Base-by-base conservation (phyloP, 2,113 vertebrate species). In the Stigmatopora nigra region DNA sequence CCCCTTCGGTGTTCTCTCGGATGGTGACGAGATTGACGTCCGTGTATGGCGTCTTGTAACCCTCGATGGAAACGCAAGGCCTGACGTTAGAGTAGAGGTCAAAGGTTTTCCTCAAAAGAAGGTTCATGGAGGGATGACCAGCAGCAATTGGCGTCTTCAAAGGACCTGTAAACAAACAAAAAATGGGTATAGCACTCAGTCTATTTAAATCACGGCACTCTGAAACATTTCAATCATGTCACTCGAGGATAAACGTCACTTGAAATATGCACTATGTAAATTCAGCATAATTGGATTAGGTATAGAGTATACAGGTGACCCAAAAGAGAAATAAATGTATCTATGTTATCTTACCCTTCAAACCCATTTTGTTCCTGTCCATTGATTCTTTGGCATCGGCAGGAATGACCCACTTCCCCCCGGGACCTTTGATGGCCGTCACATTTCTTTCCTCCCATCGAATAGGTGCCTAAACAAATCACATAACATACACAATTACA, bases 331-430 rank as follows among this genome's bases (percentile, higher is more conserved):
- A n/a, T n/a, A n/a, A n/a, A n/a, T n/a, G n/a, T n/a, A n/a, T n/a
- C n/a, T n/a, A n/a, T n/a, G 12, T 45, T 45, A 67, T 14, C 17
- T 46, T 91, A 98, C 95, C 95, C 93, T 98, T 98, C 65, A 98
- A 79, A 55, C 95, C 96, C 78, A 98, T 97, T 91, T 96, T 95
- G 88, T 92, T 96, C 84, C 91, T 94, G 86, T 97, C 95, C 96
- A 98, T 98, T 31, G 96, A 98, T 86, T 98, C 95, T 89, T 96
- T 98, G 71, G 93, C 92, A 80, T 98, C 95, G 53, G 90, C 91
- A n/a, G 96, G 96, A 75, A 98, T 98, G 91, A 94, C 95, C 96
- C 96, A 98, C 74, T 91, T 95, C 31, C 95, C 95, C 76, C 95
- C 92, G 0, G 95, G 93, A 45, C 94, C 95, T 83, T 94, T 89